phyloP scores from a whole-genome alignment of 2,888 invertebrate species.

The Acrobasis suavella region DNA sequence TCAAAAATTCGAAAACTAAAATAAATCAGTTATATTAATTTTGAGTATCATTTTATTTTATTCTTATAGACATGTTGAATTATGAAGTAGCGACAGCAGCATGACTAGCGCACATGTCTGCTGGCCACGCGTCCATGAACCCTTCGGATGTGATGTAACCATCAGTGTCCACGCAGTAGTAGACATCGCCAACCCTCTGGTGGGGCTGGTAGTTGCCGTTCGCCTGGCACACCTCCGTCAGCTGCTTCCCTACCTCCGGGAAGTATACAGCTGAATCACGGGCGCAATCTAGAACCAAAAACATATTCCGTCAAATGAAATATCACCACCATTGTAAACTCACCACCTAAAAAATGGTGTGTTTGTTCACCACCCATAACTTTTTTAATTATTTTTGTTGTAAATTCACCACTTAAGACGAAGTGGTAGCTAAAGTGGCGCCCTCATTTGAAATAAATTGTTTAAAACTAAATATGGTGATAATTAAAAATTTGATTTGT shows the following conservation, averaged over 20 bases:
- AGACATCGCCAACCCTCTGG: conserved; percentile 76
- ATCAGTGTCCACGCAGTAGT: conserved; percentile 84
- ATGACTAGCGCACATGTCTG: conserved; percentile 27
- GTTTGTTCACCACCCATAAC: too few relatives aligned
- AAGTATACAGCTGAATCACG: conserved; percentile 79
- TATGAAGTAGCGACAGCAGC: background rate
- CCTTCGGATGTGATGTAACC: conserved; percentile 68
- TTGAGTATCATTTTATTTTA: too few relatives aligned
- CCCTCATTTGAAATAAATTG: too few relatives aligned
- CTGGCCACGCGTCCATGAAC: conserved; percentile 46
- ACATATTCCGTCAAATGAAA: background rate
- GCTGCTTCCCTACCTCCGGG: conserved; percentile 69
- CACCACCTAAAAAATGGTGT: too few relatives aligned
- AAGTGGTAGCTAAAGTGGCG: too few relatives aligned
- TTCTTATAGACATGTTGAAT: background rate
- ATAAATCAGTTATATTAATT: too few relatives aligned
- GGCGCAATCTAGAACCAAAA: conserved; percentile 80
- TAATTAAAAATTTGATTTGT: too few relatives aligned
- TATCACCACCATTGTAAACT: too few relatives aligned
- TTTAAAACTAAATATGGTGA: too few relatives aligned
- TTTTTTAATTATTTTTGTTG: too few relatives aligned
- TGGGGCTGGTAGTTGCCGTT: conserved; percentile 83
- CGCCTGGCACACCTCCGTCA: conserved; percentile 72
- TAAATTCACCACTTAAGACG: too few relatives aligned
- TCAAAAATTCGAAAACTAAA: too few relatives aligned